These are phyloP conservation scores for Hermodice carunculata DNA, from an alignment of 2,888 invertebrate species.

Conservation along the genomic window DNA sequence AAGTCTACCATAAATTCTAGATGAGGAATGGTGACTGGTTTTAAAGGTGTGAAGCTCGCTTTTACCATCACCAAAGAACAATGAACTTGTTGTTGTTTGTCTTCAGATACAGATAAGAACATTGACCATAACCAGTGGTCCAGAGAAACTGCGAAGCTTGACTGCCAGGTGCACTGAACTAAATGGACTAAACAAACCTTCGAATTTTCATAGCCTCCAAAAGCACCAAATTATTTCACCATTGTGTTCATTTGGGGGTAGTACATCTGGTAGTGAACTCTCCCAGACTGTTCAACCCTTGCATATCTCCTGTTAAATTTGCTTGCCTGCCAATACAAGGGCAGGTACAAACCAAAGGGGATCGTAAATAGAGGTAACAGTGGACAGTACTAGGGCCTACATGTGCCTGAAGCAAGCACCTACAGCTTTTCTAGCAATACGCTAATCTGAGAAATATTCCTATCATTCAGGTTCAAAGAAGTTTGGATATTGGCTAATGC, in stretches of 20 bases:
- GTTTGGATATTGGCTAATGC: too few relatives aligned
- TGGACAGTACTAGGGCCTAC: constrained; percentile 40
- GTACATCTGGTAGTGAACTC: constrained; percentile 23
- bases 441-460: too few relatives aligned
- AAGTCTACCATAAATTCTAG: constrained; percentile 41
- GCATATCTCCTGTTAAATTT: constrained; percentile 39
- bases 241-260: not conserved
- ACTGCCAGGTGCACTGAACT: constrained; percentile 27
- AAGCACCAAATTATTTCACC: not conserved
- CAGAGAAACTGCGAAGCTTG: constrained; percentile 43
- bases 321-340: constrained; percentile 33
- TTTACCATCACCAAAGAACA: constrained; percentile 41
- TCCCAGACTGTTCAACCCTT: constrained; percentile 35
- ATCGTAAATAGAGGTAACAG: constrained; percentile 41
- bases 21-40: constrained; percentile 35
- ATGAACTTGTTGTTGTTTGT: constrained; percentile 19
- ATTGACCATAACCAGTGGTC: constrained; percentile 39
- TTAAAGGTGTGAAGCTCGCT: constrained; percentile 38
- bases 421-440: too few relatives aligned
- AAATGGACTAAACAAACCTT: constrained; percentile 27
- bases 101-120: constrained; percentile 37
- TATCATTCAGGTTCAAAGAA: too few relatives aligned
- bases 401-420: constrained; percentile 38
- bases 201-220: not conserved
- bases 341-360: constrained; percentile 44